Conservation (phyloP, 2,797 vertebrate genomes). For the Australoheros facetus region DNA sequence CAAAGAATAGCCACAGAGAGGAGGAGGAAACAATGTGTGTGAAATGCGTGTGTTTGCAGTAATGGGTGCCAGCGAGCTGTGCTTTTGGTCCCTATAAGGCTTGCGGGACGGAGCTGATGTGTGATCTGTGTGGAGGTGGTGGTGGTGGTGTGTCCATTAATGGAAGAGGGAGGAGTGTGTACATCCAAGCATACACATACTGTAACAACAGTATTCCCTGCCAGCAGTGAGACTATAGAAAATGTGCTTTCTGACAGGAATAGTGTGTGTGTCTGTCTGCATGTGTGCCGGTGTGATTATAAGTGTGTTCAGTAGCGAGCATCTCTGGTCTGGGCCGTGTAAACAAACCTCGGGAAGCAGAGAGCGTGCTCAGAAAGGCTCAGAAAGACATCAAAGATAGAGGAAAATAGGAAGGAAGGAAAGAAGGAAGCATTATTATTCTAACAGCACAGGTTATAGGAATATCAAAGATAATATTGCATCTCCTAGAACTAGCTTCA, state of each 20-base stretch:
- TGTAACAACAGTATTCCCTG: conserved; percentile 69
- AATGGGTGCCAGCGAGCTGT: conserved; percentile 54
- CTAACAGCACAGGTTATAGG: conserved; percentile 76
- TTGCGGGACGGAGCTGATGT: conserved; percentile 39
- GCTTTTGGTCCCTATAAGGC: conserved; percentile 65
- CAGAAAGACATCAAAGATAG: conserved; percentile 72
- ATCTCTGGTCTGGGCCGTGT: conserved; percentile 55
- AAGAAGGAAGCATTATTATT: conserved; percentile 74
- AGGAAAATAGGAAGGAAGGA: conserved; percentile 50
- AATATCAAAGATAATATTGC: conserved; percentile 83
- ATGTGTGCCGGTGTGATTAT: conserved; percentile 8
- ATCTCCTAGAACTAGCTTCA: conserved; percentile 80
- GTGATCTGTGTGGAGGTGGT: conserved; percentile 33
- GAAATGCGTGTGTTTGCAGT: conserved; percentile 21
- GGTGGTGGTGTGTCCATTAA: conserved; percentile 16
- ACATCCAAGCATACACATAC: conserved; percentile 43
- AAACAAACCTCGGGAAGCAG: conserved; percentile 62
- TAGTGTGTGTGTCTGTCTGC: conserved; percentile 37
- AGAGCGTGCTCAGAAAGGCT: conserved; percentile 71
- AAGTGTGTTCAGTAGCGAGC: conserved; percentile 50
- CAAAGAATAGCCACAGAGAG: background rate
- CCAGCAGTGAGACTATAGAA: conserved; percentile 75
- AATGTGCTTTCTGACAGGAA: conserved; percentile 76
- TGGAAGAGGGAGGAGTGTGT: conserved; percentile 26
- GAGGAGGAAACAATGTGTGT: conserved; percentile 23